Base-by-base conservation (phyloP, 2,113 vertebrate species). In the Sialia sialis region DNA sequence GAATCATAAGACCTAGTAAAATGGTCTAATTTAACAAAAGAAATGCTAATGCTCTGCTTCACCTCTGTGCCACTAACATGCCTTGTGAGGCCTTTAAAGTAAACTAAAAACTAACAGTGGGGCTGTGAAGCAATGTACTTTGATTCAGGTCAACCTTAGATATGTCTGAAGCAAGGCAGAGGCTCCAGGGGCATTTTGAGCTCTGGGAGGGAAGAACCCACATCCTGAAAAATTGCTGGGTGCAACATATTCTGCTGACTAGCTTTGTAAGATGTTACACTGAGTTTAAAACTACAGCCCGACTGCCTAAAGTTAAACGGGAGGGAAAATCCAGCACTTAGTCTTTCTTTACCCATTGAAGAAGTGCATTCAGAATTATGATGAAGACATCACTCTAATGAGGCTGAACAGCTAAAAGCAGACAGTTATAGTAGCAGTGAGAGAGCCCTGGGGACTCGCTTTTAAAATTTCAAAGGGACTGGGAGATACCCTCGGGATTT, bases 401-500 rank as follows among this genome's bases (percentile, higher is more conserved):
- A 69, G 4, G 13, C 34, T 81, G 64, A 94, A 62, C 59, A 78
- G 77, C 76, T 81, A 70, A 67, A 89, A 87, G 77, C n/a, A 84
- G 51, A 49, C 34, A 62, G 86, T 41, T 83, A 38, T 51, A 74
- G 43, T 8, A 84, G 84, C 39, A 81, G 52, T 70, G 55, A 77
- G 20, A 67, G 48, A 68, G 44, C 56, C 81, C 69, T 39, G 36
- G 73, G 39, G 87, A 67, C 32, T 27, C 32, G 62, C n/a, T 83
- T 64, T 51, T 72, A 62, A 75, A 78, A 88, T 92, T 72, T 73
- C 88, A 78, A 62, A 84, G 75, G 66, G 79, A 52, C 29, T 36
- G n/a, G 0, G 2, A 88, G 19, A 27, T n/a, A 49, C 72, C 17
- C 48, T 30, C 0, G 0, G 36, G 39, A 27, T 34, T 85, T 75